Evolutionary conservation across 2,113 vertebrate genomes (phyloP), one percentile per base, ranked within the genome.

Genomic region (Tragelaphus imberbis): DNA sequence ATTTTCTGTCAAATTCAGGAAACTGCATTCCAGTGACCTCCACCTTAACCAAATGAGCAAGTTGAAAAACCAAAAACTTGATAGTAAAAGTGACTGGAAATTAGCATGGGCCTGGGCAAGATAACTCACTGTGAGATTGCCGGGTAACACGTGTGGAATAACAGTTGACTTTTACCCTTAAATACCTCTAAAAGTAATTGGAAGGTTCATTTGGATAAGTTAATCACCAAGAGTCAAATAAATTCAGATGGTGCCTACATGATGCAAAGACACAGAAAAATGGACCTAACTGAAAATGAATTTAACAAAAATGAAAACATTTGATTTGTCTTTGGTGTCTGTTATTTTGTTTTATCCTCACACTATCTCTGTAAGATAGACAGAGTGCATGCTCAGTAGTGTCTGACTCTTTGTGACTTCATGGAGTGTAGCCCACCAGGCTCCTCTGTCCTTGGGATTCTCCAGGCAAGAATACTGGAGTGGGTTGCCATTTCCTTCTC

Each of bases 291-390:
- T 84, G 71, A 96, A 92, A 89, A 40, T 49, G 14, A 84, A 89
- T 75, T 91, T 77, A 82, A 87, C 51, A 53, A 11, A 96, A 96
- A 91, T 82, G 6, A 91, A 84, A 84, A 47, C 44, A 95, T 88
- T 93, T 82, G 61, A 91, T 81, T 0, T 61, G 2, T 21, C 36
- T 75, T 88, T 63, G 30, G 49, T 53, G 82, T 63, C 12, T 90
- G 17, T 58, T 55, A 36, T 61, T 61, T 92, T 86, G 47, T 92
- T 93, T 91, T 84, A 91, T 80, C 10, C 4, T 75, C n/a, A 94
- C 36, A 61, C 36, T 82, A 23, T 6, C 16, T 40, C 33, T 28
- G 8, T 88, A 94, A 92, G 44, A 65, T 88, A 91, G 88, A 71
- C 17, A 36, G 40, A 25, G 23, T 44, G 71, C 12, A 44, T 27